These are phyloP conservation scores for Eristalinus aeneus DNA, from an alignment of 2,888 invertebrate genomes.

Conservation along the genomic window DNA sequence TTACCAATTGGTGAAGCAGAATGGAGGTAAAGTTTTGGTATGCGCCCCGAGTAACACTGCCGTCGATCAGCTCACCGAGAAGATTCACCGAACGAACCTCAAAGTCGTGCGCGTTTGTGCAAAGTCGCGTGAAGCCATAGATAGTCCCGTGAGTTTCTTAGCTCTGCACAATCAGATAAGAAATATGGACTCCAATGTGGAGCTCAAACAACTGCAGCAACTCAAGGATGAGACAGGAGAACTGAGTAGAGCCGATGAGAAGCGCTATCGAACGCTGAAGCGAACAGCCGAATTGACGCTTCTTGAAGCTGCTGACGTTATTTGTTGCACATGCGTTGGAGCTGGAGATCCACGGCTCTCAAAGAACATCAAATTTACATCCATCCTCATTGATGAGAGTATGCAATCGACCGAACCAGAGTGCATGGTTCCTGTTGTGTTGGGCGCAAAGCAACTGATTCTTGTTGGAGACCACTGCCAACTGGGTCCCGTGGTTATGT, in stretches of 20 bases:
- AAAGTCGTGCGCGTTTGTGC: constrained; percentile 97
- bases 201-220: constrained; percentile 96
- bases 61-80: constrained; percentile 99
- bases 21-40: constrained; percentile 96
- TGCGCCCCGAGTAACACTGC: constrained; percentile 99
- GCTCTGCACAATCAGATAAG: constrained; percentile 98
- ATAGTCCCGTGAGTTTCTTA: constrained; percentile 97
- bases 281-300: constrained; percentile 95
- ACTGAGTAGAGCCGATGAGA: constrained; percentile 96
- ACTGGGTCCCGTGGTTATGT: constrained; percentile 99
- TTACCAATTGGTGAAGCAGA: constrained; percentile 97
- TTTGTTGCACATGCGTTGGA: constrained; percentile 99
- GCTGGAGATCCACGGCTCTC: constrained; percentile 96
- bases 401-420: constrained; percentile 99
- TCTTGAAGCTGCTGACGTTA: constrained; percentile 97
- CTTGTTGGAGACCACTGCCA: constrained; percentile 99
- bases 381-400: constrained; percentile 97
- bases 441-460: constrained; percentile 97
- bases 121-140: constrained; percentile 98
- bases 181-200: constrained; percentile 95
- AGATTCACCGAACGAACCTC: constrained; percentile 97
- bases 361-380: constrained; percentile 95
- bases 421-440: constrained; percentile 99
- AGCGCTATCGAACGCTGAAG: constrained; percentile 94
- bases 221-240: constrained; percentile 99